Conservation (phyloP, 2,113 vertebrate genomes). For the Cathartes aura region DNA sequence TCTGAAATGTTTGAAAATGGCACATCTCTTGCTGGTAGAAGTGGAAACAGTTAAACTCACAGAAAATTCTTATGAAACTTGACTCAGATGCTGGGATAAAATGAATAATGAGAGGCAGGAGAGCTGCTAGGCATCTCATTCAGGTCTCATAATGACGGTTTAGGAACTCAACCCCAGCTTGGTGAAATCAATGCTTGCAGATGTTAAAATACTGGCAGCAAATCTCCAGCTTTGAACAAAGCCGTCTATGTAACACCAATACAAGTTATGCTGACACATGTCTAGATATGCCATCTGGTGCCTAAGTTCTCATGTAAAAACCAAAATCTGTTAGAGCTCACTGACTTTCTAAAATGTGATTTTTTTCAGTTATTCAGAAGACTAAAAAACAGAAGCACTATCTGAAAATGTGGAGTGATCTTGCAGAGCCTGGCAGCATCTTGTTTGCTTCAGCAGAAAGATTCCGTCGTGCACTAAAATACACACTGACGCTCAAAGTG, state of each 20-base stretch:
- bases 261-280: neutral
- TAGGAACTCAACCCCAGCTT: neutral
- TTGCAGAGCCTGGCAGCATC: slow-evolving; percentile 67
- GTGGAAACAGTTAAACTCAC: neutral
- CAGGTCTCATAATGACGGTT: neutral
- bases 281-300: neutral
- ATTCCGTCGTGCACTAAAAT: slow-evolving; percentile 82
- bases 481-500: slow-evolving; percentile 80
- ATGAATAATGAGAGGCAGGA: neutral
- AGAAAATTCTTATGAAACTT: neutral
- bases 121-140: neutral
- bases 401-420: slow-evolving; percentile 86
- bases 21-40: neutral
- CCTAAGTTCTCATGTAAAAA: neutral
- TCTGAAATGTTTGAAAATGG: neutral
- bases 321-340: neutral
- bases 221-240: neutral
- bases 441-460: slow-evolving; percentile 78
- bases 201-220: neutral
- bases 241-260: neutral
- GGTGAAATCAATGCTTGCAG: neutral
- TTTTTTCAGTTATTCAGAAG: slow-evolving; percentile 83
- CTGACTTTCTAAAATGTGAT: neutral
- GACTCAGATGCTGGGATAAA: neutral
- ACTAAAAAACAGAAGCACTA: slow-evolving; percentile 77